Conservation (phyloP, 2,113 vertebrate species). For the Mugil cephalus region DNA sequence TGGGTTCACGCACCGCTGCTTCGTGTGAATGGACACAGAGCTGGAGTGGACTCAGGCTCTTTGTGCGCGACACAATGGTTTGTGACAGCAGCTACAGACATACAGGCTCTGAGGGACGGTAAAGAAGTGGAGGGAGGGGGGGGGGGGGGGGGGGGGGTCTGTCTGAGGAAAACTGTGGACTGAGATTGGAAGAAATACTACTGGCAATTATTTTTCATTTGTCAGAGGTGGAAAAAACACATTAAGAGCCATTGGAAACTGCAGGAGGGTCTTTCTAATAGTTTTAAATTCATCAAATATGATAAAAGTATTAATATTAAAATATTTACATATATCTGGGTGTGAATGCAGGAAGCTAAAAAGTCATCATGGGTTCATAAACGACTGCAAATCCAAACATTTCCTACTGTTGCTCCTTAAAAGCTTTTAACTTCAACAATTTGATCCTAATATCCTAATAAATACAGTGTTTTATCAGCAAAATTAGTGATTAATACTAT, state of each 20-base stretch:
- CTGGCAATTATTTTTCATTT: not conserved
- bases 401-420: too few species aligned
- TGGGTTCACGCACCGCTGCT: slow-evolving; percentile 62
- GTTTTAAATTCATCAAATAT: too few species aligned
- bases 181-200: not conserved
- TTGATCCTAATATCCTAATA: too few species aligned
- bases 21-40: slow-evolving; percentile 72
- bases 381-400: too few species aligned
- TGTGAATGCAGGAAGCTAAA: too few species aligned
- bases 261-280: too few species aligned
- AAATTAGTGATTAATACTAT: too few species aligned
- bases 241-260: not conserved
- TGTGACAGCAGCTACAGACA: slow-evolving; percentile 71
- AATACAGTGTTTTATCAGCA: too few species aligned
- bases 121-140: slow-evolving; percentile 35
- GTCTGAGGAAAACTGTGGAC: not conserved
- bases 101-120: slow-evolving; percentile 59
- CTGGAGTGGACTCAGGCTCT: slow-evolving; percentile 71
- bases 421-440: too few species aligned
- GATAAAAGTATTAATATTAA: too few species aligned
- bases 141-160: not conserved
- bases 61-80: slow-evolving; percentile 78
- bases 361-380: too few species aligned
- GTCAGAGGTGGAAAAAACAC: not conserved
- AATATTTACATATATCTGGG: too few species aligned